Percentiles rank a stretch among this genome's conserved stretches.
phyloP scores from a whole-genome alignment of 2,113 vertebrate species.

The Accipiter cooperii region DNA sequence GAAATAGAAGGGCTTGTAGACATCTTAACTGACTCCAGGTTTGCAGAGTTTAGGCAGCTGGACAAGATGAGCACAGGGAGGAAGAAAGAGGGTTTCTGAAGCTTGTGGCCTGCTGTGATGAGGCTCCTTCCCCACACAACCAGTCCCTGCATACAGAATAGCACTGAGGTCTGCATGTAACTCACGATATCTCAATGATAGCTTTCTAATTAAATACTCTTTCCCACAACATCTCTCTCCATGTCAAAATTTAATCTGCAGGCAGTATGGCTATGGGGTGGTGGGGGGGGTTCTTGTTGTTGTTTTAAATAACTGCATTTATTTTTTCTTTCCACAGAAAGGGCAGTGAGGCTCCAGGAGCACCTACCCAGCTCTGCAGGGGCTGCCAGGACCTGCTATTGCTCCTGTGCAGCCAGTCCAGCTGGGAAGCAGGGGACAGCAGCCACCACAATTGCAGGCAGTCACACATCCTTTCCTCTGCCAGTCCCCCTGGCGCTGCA shows the following conservation, averaged over 20 bases:
- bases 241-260: not conserved
- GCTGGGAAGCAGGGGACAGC: not conserved
- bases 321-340: not conserved
- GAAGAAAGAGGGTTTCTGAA: not conserved
- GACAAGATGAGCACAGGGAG: not conserved
- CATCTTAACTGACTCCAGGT: not conserved
- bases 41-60: not conserved
- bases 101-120: not conserved
- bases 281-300: no score
- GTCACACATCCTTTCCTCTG: not conserved
- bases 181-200: fast-evolving
- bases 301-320: not conserved
- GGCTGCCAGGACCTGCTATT: not conserved
- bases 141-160: fast-evolving
- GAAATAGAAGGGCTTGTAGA: not conserved
- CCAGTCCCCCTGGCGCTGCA: no score
- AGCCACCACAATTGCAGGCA: not conserved
- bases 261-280: not conserved
- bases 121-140: not conserved
- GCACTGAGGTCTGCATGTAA: fast-evolving
- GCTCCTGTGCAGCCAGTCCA: not conserved
- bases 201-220: not conserved
- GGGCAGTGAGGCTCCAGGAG: not conserved
- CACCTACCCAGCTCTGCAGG: not conserved
- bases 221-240: not conserved